Conservation (phyloP, 2,888 invertebrate species). For the Leptopilina syphax region DNA sequence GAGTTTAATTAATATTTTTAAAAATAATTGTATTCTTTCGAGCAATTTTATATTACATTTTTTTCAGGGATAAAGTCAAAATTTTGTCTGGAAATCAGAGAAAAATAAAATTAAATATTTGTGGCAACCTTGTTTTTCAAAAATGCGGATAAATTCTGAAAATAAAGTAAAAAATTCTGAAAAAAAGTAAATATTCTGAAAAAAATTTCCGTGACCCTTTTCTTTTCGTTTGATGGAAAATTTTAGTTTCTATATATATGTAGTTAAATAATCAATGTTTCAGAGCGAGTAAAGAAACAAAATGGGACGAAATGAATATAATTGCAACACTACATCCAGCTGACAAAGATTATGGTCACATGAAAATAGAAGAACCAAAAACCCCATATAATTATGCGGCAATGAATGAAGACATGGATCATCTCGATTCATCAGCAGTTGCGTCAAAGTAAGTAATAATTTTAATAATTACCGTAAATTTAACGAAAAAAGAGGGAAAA, state of each 20-base stretch:
- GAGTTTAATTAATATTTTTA: too few relatives aligned
- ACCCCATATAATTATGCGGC: slow-evolving; percentile 88
- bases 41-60: too few relatives aligned
- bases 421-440: slow-evolving; percentile 83
- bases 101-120: too few relatives aligned
- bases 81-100: too few relatives aligned
- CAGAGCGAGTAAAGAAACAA: slow-evolving; percentile 81
- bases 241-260: background rate
- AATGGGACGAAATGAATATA: slow-evolving; percentile 99
- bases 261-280: slow-evolving; percentile 46
- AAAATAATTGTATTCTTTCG: too few relatives aligned
- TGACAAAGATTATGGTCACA: slow-evolving; percentile 99
- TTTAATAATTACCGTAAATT: slow-evolving; percentile 2
- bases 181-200: too few relatives aligned
- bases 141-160: too few relatives aligned
- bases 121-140: too few relatives aligned
- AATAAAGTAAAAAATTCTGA: too few relatives aligned
- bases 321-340: slow-evolving; percentile 97
- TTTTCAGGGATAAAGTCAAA: too few relatives aligned
- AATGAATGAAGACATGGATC: slow-evolving; percentile 80
- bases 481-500: too few relatives aligned
- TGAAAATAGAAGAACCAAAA: slow-evolving; percentile 99
- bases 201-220: too few relatives aligned
- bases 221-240: background rate
- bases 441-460: slow-evolving; percentile 83